Base-by-base conservation (phyloP, 2,888 invertebrate species). In the Caenorhabditis macrosperma region DNA sequence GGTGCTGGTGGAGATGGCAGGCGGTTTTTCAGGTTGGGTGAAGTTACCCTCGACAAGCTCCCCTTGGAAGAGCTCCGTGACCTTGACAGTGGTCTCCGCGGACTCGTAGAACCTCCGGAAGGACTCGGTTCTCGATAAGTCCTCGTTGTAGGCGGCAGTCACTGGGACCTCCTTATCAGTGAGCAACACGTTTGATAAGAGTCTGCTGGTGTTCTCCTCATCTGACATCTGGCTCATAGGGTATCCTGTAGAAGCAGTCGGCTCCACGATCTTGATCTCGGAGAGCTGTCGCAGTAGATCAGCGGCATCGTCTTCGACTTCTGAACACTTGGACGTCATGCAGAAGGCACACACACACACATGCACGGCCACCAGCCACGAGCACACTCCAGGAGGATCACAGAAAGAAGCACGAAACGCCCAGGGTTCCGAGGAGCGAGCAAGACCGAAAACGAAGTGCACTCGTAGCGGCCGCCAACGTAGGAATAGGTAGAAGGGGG, bases 61-160 rank as follows among this genome's bases (percentile, higher is more conserved):
- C 15, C 38, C 63, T 68, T 78, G 81, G 44, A 60, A 71, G 0
- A 81, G 57, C 15, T 84, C 85, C 0, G 80, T 74, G 10, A 86
- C 80, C 17, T 82, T 81, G 7, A 86, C 85, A 15, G 75, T 79
- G 7, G 82, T 84, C 28, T 85, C 83, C 0, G 82, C 83, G 2
- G 84, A 78, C 52, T 85, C 85, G 46, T 74, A 78, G 61, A 85
- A 85, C 48, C 82, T 81, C 24, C 79, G 64, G 68, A 86, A 85
- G 9, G 82, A 67, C 48, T 78, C 78, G 9, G 59, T 74, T 38
- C 71, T 61, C 28, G 67, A 60, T 28, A 84, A 24, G 50, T 84
- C 80, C 10, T 79, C 78, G 60, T 86, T 83, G 75, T 74, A 84
- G n/a, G 64, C 66, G 4, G 79, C 78, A 9, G 81, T 75, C n/a